Evolutionary conservation across 2,888 invertebrate genomes (phyloP), one percentile per base, ranked within the genome.

Genomic region (Sphecodes monilicornis): DNA sequence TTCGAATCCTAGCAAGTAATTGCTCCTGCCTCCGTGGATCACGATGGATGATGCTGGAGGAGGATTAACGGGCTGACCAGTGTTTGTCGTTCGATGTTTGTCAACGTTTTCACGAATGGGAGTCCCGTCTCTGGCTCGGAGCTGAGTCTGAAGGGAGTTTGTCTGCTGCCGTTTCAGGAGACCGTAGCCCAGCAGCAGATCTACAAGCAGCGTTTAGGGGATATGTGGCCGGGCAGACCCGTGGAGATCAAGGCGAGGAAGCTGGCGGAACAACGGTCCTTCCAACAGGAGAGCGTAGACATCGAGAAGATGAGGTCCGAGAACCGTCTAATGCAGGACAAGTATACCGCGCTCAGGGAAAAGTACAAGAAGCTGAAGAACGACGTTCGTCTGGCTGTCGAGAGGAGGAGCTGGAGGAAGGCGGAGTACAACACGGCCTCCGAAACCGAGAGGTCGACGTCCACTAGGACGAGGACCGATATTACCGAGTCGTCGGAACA

Each of bases 301-400:
- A 97, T 96, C 90, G 97, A 97, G 90, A 97, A 97, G 92, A 95
- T 97, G 78, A 95, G 97, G 6, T 97, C 97, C 91, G 97, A 97
- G 92, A 97, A 97, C 90, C 95, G 97, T n/a, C 93, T 97, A 68
- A 92, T 98, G 3, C 97, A 97, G 89, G 97, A 97, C 90, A 98
- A 98, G 93, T 98, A 98, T 93, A 96, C 96, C 72, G 97, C 97
- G 78, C 95, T 98, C 75, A 98, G 98, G 94, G 97, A 97, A 92
- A 98, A 98, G 94, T 98, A 98, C 91, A 96, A 97, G 36, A 95
- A 97, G 22, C 95, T 98, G 79, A 98, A 98, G 93, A 97, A 97
- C 36, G 98, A 98, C 89, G 97, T 98, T 16, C 97, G 97, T 94
- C 95, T 97, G 41, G 97, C 97, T 0, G 96, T 97, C 79, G 98